phyloP scores from a whole-genome alignment of 1,140 invertebrate species.

The Mycetomoellerius zeteki region DNA sequence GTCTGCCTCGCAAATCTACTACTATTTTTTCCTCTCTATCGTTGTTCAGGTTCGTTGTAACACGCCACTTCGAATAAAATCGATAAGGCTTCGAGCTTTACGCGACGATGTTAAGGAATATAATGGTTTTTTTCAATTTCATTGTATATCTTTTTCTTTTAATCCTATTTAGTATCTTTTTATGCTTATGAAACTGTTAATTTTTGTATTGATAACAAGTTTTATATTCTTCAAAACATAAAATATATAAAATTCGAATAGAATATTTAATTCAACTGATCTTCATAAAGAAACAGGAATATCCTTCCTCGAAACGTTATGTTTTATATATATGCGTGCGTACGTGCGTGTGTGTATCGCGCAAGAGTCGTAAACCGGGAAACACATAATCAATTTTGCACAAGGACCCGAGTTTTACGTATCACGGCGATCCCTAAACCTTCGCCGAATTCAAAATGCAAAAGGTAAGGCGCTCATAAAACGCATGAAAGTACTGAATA shows the following conservation, averaged over 20 bases:
- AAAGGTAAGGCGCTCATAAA: constrained; percentile 25
- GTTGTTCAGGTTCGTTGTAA: not conserved
- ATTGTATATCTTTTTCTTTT: not conserved
- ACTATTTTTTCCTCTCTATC: not conserved
- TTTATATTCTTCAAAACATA: not conserved
- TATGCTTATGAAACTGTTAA: not conserved
- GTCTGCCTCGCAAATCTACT: not conserved
- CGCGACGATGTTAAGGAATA: not conserved
- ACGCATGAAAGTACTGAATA: constrained; percentile 12
- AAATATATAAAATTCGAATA: constrained; percentile 26
- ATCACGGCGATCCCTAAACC: constrained; percentile 44
- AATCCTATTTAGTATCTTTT: not conserved
- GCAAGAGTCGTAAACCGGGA: constrained; percentile 37
- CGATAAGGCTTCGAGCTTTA: constrained; percentile 42
- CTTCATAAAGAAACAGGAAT: constrained; percentile 16
- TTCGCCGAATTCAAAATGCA: constrained; percentile 35
- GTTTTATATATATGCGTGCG: too few relatives aligned
- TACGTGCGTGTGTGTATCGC: not conserved
- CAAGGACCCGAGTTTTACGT: constrained; percentile 17
- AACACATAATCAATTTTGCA: constrained; percentile 49
- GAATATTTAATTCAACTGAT: not conserved
- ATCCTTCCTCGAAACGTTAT: not conserved
- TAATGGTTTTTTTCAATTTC: not conserved
- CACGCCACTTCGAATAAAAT: constrained; percentile 16
- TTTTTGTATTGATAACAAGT: not conserved